These are phyloP conservation scores for Drosophila meridiana DNA, from an alignment of 2,888 invertebrate genomes.

Conservation along the genomic window DNA sequence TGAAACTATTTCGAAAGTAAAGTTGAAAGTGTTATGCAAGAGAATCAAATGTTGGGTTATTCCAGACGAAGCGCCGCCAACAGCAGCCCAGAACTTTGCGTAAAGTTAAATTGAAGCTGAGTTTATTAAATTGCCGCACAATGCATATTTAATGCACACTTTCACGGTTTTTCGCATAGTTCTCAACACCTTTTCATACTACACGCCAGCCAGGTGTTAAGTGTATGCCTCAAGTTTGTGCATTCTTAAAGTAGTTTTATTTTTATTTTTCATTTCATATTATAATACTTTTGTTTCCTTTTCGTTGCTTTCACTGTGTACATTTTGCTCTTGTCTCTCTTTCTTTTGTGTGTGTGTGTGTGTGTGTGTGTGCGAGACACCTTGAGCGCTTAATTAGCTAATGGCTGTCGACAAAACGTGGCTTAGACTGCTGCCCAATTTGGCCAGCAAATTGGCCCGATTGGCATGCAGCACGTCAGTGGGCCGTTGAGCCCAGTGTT, in stretches of 20 bases:
- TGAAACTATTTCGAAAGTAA: slow-evolving; percentile 3
- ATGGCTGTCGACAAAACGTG: slow-evolving; percentile 57
- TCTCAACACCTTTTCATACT: slow-evolving; percentile 14
- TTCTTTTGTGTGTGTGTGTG: slow-evolving; percentile 1
- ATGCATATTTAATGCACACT: slow-evolving; percentile 21
- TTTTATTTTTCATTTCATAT: background rate
- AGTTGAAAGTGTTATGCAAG: background rate
- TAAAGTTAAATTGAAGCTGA: slow-evolving; percentile 4
- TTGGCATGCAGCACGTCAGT: slow-evolving; percentile 53
- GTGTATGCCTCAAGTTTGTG: slow-evolving; percentile 20
- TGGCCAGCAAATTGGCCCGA: slow-evolving; percentile 57
- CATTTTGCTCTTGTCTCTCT: slow-evolving; percentile 44
- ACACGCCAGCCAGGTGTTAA: slow-evolving; percentile 18
- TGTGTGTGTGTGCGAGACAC: slow-evolving; percentile 14
- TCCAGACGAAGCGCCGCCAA: background rate
- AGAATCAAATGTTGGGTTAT: background rate
- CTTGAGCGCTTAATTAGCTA: slow-evolving; percentile 65
- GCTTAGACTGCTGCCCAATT: slow-evolving; percentile 54
- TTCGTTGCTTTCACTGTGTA: slow-evolving; percentile 7
- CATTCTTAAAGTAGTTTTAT: slow-evolving; percentile 21
- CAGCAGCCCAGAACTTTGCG: background rate
- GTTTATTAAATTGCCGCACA: slow-evolving; percentile 25
- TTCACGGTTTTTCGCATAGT: slow-evolving; percentile 19
- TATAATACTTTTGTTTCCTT: background rate
- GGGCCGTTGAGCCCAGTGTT: slow-evolving; percentile 16